phyloP scores from a whole-genome alignment of 1,140 invertebrate species.

The Drosophila mayri region DNA sequence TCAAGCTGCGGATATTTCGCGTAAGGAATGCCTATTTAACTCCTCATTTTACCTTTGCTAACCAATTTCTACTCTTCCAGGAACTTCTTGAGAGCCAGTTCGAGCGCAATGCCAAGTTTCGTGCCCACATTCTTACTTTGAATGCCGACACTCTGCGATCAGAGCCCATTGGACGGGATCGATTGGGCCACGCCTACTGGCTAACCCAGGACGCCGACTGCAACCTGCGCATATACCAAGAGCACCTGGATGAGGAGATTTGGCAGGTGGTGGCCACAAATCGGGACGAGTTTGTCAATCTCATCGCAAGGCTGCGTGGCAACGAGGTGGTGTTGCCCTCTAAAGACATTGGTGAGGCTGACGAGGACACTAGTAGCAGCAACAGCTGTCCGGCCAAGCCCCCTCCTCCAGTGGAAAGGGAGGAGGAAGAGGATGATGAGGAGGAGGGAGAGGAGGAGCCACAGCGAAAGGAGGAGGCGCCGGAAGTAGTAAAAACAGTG shows the following conservation, averaged over 20 bases:
- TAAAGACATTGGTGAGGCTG: conserved; percentile 86
- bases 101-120: conserved; percentile 97
- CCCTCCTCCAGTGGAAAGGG: conserved; percentile 79
- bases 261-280: conserved; percentile 97
- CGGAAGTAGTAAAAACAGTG: conserved; percentile 43
- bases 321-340: conserved; percentile 88
- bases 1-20: conserved; percentile 96
- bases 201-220: conserved; percentile 94
- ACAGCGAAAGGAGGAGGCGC: conserved; percentile 37
- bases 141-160: conserved; percentile 92
- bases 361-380: conserved; percentile 88
- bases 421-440: conserved; percentile 67
- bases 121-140: conserved; percentile 94
- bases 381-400: conserved; percentile 78
- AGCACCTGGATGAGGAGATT: conserved; percentile 97
- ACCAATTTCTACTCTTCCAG: conserved; percentile 85
- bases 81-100: conserved; percentile 97
- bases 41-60: no score
- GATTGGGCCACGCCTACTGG: conserved; percentile 96
- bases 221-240: conserved; percentile 96
- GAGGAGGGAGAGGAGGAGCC: conserved; percentile 46
- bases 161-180: conserved; percentile 95
- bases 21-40: conserved; percentile 71
- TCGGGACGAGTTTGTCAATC: conserved; percentile 90
- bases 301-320: conserved; percentile 90